Base-by-base conservation (phyloP, 2,797 vertebrate genomes). In the Rachycentron canadum region DNA sequence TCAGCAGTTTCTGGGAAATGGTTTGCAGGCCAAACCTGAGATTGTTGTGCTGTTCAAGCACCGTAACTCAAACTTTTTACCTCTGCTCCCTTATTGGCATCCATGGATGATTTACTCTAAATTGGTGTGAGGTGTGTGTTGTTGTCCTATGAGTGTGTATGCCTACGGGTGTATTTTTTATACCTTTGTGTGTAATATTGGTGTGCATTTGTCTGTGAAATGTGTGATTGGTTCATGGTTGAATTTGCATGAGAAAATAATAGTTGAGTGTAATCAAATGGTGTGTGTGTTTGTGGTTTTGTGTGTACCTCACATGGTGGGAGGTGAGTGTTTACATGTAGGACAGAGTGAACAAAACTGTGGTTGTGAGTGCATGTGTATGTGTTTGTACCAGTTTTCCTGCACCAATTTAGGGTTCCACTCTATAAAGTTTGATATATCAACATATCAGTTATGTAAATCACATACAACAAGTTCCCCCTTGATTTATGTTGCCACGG, bases 401-500 rank as follows among this genome's bases (percentile, higher is more conserved):
- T 73, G 47, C 38, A 79, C 66, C 43, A 82, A 89, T 89, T 83
- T 60, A 78, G 61, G 56, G 82, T 89, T 88, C 68, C 82, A 90
- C 81, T 86, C 85, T 89, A 87, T 90, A 88, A 91, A 88, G 67
- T 91, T 85, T 89, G 85, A 92, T 88, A 38, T 79, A 90, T 90
- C 58, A 79, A 81, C 79, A 2, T 69, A 91, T 91, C 85, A 82
- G 77, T 84, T 91, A 89, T 92, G 89, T 88, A 88, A 91, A 93
- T 92, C 80, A 81, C 86, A 71, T 76, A 71, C 78, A 76, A 78
- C 75, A 69, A 76, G 83, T 81, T 82, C 28, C 41, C 77, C 79
- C 63, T 73, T 91, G 89, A 91, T 93, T 88, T 82, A 91, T 89
- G 89, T 69, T 69, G 82, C 86, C 70, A 76, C 53, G 19, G 82